These are phyloP conservation scores for Spilosoma lubricipeda DNA, from an alignment of 2,888 invertebrate genomes.

Conservation along the genomic window DNA sequence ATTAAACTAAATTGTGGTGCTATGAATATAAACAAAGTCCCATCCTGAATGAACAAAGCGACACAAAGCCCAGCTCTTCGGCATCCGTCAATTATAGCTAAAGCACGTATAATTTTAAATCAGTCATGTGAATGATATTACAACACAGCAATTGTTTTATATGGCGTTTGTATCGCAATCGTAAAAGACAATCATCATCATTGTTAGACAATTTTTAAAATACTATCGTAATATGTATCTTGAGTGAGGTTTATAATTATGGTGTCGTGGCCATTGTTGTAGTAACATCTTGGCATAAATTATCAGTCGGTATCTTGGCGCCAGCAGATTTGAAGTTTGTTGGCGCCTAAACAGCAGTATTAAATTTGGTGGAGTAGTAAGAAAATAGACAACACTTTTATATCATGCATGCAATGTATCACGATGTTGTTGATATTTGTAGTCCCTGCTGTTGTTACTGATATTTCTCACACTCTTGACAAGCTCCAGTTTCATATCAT, in stretches of 20 bases:
- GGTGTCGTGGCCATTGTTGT: not conserved
- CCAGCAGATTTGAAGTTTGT: not conserved
- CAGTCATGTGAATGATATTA: conserved; percentile 64
- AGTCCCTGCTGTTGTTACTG: too few relatives aligned
- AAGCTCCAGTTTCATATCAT: too few relatives aligned
- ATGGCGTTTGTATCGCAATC: conserved; percentile 19
- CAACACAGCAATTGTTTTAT: conserved; percentile 62
- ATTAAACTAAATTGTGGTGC: not conserved
- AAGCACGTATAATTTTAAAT: conserved; percentile 61
- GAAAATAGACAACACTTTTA: too few relatives aligned
- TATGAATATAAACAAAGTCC: not conserved
- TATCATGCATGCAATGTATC: too few relatives aligned
- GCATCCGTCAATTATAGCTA: conserved; percentile 64
- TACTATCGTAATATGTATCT: conserved; percentile 34
- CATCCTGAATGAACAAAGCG: conserved; percentile 11
- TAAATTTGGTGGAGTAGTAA: not conserved
- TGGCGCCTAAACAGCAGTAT: not conserved
- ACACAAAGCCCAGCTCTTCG: conserved; percentile 35
- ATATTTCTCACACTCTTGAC: too few relatives aligned
- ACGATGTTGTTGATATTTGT: too few relatives aligned
- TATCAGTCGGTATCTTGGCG: not conserved
- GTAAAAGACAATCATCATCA: conserved; percentile 42
- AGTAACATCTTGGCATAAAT: conserved; percentile 5
- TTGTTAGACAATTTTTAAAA: conserved; percentile 44
- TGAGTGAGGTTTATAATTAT: conserved; percentile 37